A percentile compares a stretch with the other conserved stretches of the same genome.
Conservation (phyloP, 1,140 invertebrate genomes). For the Papilio aristodemus region DNA sequence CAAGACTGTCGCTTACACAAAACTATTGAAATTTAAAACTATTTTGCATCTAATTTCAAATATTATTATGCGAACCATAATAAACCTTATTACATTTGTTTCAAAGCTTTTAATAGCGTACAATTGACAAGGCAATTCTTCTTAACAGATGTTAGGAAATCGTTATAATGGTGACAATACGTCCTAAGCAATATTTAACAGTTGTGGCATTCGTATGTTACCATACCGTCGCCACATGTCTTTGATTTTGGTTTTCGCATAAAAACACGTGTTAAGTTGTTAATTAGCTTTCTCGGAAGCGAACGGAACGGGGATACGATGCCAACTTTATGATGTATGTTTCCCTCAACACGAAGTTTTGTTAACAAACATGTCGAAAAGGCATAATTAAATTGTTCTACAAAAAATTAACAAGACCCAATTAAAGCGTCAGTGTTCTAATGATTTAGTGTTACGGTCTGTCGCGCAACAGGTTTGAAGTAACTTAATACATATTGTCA, state of each 20-base stretch:
- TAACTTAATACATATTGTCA: too few species aligned
- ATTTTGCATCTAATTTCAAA: background rate
- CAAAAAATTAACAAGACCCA: conserved; percentile 33
- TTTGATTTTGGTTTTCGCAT: conserved; percentile 48
- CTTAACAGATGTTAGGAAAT: conserved; percentile 20
- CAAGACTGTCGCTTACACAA: background rate
- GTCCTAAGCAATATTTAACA: conserved; percentile 27
- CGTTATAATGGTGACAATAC: conserved; percentile 12
- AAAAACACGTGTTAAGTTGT: conserved; percentile 73
- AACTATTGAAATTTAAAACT: background rate
- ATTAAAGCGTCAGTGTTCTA: background rate
- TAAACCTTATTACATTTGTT: background rate
- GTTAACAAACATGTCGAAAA: conserved; percentile 39
- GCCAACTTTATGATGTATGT: conserved; percentile 56
- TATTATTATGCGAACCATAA: background rate
- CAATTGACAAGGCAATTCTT: background rate
- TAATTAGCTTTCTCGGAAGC: conserved; percentile 69
- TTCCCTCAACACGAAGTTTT: conserved; percentile 46
- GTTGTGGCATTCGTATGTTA: conserved; percentile 25
- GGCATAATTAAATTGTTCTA: conserved; percentile 25
- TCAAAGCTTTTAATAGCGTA: conserved; percentile 3
- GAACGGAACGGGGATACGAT: conserved; percentile 43
- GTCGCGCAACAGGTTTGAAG: background rate
- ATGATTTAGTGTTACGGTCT: background rate
- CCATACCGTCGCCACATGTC: conserved; percentile 46